Evolutionary conservation across 2,113 vertebrate genomes (phyloP).

Genomic region (Electrona antarctica): DNA sequence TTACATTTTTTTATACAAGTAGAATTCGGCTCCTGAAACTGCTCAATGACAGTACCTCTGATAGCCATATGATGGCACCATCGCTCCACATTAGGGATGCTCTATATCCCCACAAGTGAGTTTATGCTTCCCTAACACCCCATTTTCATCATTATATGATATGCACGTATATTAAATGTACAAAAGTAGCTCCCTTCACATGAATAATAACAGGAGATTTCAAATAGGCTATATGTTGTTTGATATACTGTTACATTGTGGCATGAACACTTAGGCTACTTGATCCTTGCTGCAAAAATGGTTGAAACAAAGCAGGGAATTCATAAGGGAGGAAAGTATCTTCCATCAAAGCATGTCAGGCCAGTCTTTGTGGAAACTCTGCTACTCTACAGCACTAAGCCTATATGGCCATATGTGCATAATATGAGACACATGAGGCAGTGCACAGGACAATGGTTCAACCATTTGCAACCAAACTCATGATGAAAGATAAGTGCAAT

Average conservation of each 20-base stretch:
- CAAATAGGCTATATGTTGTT: conserved; percentile 25
- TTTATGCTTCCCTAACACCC: background rate
- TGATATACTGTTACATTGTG: conserved; percentile 35
- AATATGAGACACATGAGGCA: conserved; percentile 17
- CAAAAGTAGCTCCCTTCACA: conserved; percentile 27
- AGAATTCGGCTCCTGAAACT: background rate
- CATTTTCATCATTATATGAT: background rate
- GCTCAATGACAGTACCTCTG: background rate
- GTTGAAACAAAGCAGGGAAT: conserved; percentile 45
- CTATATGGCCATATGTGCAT: conserved; percentile 26
- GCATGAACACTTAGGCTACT: conserved; percentile 60
- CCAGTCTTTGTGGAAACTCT: conserved; percentile 55
- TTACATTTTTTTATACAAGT: background rate
- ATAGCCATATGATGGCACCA: conserved; percentile 60
- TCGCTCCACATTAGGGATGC: conserved; percentile 29
- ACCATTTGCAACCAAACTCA: background rate
- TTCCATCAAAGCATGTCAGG: conserved; percentile 58
- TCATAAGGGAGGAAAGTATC: conserved; percentile 53
- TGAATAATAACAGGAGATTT: conserved; percentile 52
- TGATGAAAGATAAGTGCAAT: no score
- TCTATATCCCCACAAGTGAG: background rate
- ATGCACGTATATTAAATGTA: background rate
- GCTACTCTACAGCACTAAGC: conserved; percentile 18
- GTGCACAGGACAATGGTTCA: conserved; percentile 6
- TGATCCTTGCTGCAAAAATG: conserved; percentile 69